phyloP scores from a whole-genome alignment of 2,888 invertebrate species.

The Brenthis hecate region DNA sequence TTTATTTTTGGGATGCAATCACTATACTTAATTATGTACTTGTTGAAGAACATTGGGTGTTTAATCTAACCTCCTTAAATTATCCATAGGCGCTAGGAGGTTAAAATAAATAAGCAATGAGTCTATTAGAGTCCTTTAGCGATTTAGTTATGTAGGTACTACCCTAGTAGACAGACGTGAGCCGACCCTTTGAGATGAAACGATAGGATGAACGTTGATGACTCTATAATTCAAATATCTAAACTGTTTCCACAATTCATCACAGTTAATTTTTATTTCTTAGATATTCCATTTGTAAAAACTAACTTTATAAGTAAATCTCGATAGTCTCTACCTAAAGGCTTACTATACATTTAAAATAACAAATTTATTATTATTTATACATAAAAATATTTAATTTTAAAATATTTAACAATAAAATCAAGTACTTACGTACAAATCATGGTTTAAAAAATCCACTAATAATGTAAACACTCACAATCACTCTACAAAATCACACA shows the following conservation, averaged over 20 bases:
- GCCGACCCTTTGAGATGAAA: slow-evolving; percentile 1
- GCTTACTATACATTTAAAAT: neutral
- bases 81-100: no score
- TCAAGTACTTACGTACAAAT: slow-evolving; percentile 41
- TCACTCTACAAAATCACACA: slow-evolving; percentile 36
- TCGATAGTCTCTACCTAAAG: neutral
- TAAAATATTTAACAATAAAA: neutral
- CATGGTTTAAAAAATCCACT: slow-evolving; percentile 38
- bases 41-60: no score
- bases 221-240: slow-evolving; percentile 19
- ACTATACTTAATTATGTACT: no score
- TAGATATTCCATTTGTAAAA: no score
- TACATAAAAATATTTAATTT: neutral
- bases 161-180: neutral
- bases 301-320: neutral
- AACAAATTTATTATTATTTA: neutral
- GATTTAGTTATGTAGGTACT: neutral
- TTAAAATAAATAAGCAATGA: no score
- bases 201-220: slow-evolving; percentile 19
- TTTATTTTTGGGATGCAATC: no score
- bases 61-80: no score
- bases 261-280: no score
- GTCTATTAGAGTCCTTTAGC: no score
- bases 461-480: slow-evolving; percentile 37
- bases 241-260: no score